Evolutionary conservation across 2,888 invertebrate species (phyloP), one percentile per base, ranked within the genome.

Genomic region (Sphaerophoria rueppellii): DNA sequence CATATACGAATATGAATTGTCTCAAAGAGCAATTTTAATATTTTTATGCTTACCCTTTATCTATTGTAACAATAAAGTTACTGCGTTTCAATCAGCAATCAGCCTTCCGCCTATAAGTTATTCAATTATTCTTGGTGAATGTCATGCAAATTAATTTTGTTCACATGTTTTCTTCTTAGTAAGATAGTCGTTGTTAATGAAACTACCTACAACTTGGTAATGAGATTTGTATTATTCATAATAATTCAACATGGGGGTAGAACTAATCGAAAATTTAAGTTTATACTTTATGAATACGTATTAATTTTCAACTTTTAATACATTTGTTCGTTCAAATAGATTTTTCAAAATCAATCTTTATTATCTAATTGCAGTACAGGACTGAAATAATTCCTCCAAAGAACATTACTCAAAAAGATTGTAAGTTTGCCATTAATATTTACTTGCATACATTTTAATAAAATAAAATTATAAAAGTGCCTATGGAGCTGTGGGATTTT

Each of bases 401-500:
- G 52, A 90, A 91, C 87, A 80, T 70, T n/a, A 72, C 87, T 24
- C 81, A 70, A 24, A 57, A 74, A 32, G 83, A 86, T 50, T 79
- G 91, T 91, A 87, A 91, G 90, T 89, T 43, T 40, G 9, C 9
- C 14, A n/a, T 34, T 55, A 14, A 4, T 4, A 58, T 16, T 14
- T 3, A 0, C 6, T 58, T 9, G 37, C 14, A 48, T 14, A 50
- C 48, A 5, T 34, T 9, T 16, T 46, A 35, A 9, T 48, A 9
- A 11, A 37, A 34, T 9, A 2, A 24, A 35, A 75, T 72, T n/a
- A 88, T 24, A 24, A 24, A 24, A 94, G 94, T 93, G 48, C 92
- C 93, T 0, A 89, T 93, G 88, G 93, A 94, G 71, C 92, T 89
- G 1, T 97, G 96, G 94, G 93, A 94, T 83, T 96, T 97, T 87